These are phyloP conservation scores for Aphodius granarius DNA, from an alignment of 2,888 invertebrate genomes.

Conservation along the genomic window DNA sequence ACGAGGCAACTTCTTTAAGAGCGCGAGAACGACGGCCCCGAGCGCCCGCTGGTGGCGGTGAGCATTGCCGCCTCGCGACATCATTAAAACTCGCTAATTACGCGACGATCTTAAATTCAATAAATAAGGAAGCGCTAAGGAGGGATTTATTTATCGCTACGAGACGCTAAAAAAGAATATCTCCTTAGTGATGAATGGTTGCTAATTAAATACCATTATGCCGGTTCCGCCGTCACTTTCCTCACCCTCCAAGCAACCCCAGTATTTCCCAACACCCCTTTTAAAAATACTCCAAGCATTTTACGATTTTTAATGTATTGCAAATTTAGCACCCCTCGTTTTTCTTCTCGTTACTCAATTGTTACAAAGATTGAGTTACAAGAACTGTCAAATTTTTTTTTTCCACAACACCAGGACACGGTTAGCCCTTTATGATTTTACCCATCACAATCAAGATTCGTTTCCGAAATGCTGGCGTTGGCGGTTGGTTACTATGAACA, in stretches of 20 bases:
- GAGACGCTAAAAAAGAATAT: slow-evolving; percentile 22
- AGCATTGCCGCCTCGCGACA: slow-evolving; percentile 33
- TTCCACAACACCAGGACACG: too few relatives aligned
- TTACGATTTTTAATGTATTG: too few relatives aligned
- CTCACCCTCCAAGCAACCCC: neutral
- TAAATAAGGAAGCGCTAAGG: slow-evolving; percentile 32
- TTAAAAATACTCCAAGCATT: neutral
- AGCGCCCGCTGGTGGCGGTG: too few relatives aligned
- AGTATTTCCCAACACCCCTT: neutral
- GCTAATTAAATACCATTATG: slow-evolving; percentile 37
- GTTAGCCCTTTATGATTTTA: too few relatives aligned
- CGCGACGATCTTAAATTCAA: slow-evolving; percentile 41
- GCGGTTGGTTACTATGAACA: too few relatives aligned
- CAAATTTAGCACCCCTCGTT: too few relatives aligned
- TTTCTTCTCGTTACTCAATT: neutral
- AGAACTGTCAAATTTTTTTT: too few relatives aligned
- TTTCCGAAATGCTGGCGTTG: too few relatives aligned
- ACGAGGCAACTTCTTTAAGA: slow-evolving; percentile 30
- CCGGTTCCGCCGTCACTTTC: neutral
- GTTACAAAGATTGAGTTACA: too few relatives aligned
- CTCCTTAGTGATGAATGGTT: slow-evolving; percentile 34
- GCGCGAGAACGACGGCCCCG: slow-evolving; percentile 18
- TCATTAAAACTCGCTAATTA: slow-evolving; percentile 45
- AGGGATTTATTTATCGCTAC: slow-evolving; percentile 31
- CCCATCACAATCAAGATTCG: too few relatives aligned